These are phyloP conservation scores for Urosaurus nigricauda DNA, from an alignment of 2,797 vertebrate species.

Conservation along the genomic window DNA sequence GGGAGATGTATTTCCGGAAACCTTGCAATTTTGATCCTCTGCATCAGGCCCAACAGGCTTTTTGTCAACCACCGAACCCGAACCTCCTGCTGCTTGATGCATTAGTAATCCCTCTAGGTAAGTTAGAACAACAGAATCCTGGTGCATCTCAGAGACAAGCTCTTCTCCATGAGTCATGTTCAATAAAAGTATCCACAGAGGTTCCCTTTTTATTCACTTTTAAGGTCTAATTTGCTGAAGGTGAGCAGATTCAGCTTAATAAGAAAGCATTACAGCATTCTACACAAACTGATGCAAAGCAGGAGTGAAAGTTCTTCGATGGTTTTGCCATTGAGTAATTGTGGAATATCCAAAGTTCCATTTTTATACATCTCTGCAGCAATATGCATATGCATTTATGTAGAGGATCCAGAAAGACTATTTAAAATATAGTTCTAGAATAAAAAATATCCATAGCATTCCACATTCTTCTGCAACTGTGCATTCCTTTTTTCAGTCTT, in stretches of 20 bases:
- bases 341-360: constrained; percentile 58
- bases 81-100: constrained; percentile 97
- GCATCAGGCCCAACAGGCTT: constrained; percentile 88
- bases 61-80: constrained; percentile 90
- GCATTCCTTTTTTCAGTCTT: constrained; percentile 67
- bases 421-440: constrained; percentile 39
- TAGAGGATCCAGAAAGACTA: constrained; percentile 38
- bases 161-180: constrained; percentile 99
- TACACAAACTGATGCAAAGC: constrained; percentile 57
- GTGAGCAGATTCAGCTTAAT: constrained; percentile 61
- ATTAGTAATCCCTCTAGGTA: constrained; percentile 99
- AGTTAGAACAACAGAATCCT: constrained; percentile 99
- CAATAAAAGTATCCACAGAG: constrained; percentile 87
- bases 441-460: constrained; percentile 38
- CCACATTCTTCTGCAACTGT: constrained; percentile 54
- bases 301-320: constrained; percentile 61
- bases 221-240: constrained; percentile 64
- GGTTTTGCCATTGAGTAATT: constrained; percentile 64
- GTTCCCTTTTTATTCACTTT: constrained; percentile 78
- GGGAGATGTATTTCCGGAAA: constrained; percentile 84
- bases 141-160: constrained; percentile 99
- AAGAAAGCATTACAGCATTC: constrained; percentile 60
- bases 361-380: constrained; percentile 47
- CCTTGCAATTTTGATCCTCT: constrained; percentile 89
- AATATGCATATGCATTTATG: constrained; percentile 24